These are phyloP conservation scores for Brachymystax lenok DNA, from an alignment of 2,797 vertebrate genomes.

Conservation along the genomic window DNA sequence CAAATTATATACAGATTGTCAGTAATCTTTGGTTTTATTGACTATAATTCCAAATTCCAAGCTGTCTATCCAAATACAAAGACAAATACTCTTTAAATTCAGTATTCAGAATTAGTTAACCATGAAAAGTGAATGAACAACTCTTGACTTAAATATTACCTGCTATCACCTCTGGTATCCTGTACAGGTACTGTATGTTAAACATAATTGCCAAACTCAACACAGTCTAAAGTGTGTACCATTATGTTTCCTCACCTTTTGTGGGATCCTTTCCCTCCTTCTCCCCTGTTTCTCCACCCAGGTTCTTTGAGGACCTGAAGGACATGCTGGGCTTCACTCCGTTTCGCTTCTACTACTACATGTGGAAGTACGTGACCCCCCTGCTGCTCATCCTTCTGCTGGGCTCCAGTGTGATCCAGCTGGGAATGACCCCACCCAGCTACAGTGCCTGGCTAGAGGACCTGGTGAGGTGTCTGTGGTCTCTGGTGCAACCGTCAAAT, in stretches of 20 bases:
- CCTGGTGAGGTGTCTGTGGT: conserved; percentile 75
- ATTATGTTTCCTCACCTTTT: conserved; percentile 19
- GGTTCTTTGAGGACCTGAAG: conserved; percentile 95
- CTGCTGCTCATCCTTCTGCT: conserved; percentile 84
- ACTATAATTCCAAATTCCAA: neutral
- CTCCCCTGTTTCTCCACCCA: conserved; percentile 41
- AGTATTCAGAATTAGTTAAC: too few relatives aligned
- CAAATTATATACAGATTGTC: neutral
- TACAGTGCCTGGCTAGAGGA: conserved; percentile 95
- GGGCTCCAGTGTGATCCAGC: conserved; percentile 85
- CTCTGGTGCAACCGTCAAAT: neutral
- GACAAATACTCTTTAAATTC: neutral
- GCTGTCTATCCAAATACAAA: neutral
- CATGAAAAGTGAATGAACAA: too few relatives aligned
- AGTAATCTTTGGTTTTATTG: too few relatives aligned
- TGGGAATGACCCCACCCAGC: conserved; percentile 87
- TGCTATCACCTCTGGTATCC: neutral
- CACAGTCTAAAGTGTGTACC: neutral
- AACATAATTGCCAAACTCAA: neutral
- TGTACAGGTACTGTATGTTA: neutral
- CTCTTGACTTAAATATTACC: neutral
- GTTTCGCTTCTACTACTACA: conserved; percentile 93
- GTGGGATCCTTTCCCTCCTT: neutral
- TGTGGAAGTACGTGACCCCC: conserved; percentile 97
- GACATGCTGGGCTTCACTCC: conserved; percentile 97